These are phyloP conservation scores for Copsychus sechellarum DNA, from an alignment of 2,113 vertebrate species.

Conservation along the genomic window DNA sequence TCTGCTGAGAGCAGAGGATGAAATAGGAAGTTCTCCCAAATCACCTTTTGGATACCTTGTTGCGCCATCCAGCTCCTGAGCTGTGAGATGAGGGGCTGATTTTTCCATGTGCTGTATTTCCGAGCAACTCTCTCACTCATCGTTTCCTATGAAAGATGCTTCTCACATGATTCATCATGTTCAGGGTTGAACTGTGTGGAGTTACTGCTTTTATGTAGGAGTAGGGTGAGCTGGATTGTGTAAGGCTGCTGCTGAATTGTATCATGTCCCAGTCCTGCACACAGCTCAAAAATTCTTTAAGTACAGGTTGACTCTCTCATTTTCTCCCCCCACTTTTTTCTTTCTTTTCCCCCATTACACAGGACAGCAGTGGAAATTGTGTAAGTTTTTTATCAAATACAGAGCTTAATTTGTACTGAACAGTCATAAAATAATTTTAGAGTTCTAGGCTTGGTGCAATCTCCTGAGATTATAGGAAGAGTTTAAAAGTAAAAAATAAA, in stretches of 20 bases:
- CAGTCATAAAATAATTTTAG: background rate
- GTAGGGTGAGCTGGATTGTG: background rate
- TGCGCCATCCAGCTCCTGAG: background rate
- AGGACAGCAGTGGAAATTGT: background rate
- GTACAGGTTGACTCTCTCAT: background rate
- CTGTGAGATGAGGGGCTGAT: background rate
- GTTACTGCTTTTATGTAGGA: background rate
- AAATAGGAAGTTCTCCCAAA: background rate
- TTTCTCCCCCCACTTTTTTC: too few relatives aligned
- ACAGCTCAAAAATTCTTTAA: background rate
- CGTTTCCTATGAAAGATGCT: background rate
- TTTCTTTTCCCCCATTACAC: background rate
- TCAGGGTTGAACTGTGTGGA: background rate
- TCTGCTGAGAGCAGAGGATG: background rate
- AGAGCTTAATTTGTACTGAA: background rate
- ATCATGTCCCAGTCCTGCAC: background rate
- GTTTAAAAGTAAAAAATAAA: background rate
- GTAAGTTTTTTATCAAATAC: background rate
- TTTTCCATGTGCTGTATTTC: background rate
- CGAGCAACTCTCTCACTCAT: background rate
- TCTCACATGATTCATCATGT: background rate
- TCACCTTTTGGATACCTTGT: background rate
- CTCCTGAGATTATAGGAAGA: background rate
- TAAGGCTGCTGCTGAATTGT: background rate
- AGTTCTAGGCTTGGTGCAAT: background rate